Base-by-base conservation (phyloP, 1,140 invertebrate genomes). In the Drosophila albomicans region DNA sequence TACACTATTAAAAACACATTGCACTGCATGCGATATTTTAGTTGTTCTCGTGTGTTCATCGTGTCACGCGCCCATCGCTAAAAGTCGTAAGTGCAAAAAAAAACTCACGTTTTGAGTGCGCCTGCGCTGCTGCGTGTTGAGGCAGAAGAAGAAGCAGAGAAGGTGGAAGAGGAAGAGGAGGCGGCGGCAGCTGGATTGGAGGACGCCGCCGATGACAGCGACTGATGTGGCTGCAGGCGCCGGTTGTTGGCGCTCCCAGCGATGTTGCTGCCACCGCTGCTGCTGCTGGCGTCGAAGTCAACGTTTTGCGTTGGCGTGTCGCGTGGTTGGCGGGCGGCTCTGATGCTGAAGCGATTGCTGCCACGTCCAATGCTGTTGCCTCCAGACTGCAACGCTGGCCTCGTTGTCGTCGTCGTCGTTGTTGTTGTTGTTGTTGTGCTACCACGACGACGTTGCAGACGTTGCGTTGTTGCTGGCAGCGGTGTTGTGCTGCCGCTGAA, bases 71-170 rank as follows among this genome's bases (percentile, higher is more conserved):
- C 13, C 1, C 51, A 54, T 54, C 30, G 4, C 7, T 54, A 35
- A 15, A n/a, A 43, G n/a, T 43, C 11, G n/a, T 1, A 8, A 32
- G n/a, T 8, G 30, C 6, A 1, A n/a, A 1, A 25, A 6, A 6
- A 32, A 52, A 90, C 91, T 92, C 66, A 92, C 91, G 87, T 87
- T 89, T 92, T 92, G 13, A 75, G 56, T 51, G 90, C 69, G 13
- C 49, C 68, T 11, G 54, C 13, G 51, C 13, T 15, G 48, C 28
- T 56, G 38, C 67, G 67, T 5, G 48, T 1, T 41, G 38, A 28
- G 16, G 16, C 32, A 32, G 67, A 35, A 28, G 56, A 35, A 28
- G 56, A 20, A 15, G 45, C n/a, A 13, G 35, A 5, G 45, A 30
- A 41, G 38, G 38, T 4, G 11, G 58, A 30, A 8, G 68, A 28